Base-by-base conservation (phyloP, 2,797 vertebrate genomes). In the Bryconaethiops microstoma region DNA sequence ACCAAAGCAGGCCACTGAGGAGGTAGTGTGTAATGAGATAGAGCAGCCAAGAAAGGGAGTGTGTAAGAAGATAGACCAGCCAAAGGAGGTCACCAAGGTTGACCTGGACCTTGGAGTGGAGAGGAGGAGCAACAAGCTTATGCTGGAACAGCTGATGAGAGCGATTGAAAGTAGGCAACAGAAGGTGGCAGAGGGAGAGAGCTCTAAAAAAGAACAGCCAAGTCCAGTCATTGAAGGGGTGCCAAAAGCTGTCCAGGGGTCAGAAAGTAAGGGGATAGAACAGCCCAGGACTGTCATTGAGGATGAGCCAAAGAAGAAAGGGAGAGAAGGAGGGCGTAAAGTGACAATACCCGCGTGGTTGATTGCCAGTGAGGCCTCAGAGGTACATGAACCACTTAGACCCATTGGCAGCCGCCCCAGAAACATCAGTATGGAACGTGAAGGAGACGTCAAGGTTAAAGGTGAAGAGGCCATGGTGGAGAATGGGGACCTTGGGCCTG, bases 81-180 rank as follows among this genome's bases (percentile, higher is more conserved):
- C 62, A 25, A 87, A 14, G 21, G 2, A 72, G 82, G 48, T 35
- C 74, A 85, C 90, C 42, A 91, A 90, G 52, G 86, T 93, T 72
- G 88, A 88, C 5, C 59, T 63, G 52, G 48, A 78, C 3, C 9
- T 17, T 45, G 52, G 16, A 23, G 21, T 63, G n/a, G 78, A 40
- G 4, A 60, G 55, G 48, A 25, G 45, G 29, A 71, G 86, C 52
- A 88, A 89, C 42, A 86, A 86, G 12, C 14, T 16, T n/a, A 82
- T 86, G 17, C 82, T 17, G 0, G 48, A 63, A 70, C 77, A 74
- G 40, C 52, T 63, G 1, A 21, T 7, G 4, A 67, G 39, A 7
- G 54, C 69, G 12, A 17, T 50, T 64, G 25, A 64, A 40, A 13
- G 17, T 39, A 68, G 68, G 54, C 50, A 82, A 2, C 50, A 82